Conservation (phyloP, 2,797 vertebrate species). For the Momotus momota region DNA sequence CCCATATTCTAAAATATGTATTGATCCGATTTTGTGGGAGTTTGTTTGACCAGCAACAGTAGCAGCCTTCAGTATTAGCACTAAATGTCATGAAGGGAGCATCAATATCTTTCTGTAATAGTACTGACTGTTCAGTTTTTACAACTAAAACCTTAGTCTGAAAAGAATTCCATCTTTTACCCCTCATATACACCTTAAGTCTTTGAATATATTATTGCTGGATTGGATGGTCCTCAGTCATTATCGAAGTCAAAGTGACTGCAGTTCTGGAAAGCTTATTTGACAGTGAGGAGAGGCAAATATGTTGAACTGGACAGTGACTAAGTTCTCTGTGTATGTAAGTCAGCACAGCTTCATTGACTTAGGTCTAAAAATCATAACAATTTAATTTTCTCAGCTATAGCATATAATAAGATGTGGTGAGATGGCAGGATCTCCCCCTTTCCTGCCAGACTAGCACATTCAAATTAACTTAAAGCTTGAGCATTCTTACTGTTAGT, state of each 20-base stretch:
- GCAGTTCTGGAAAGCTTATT: background rate
- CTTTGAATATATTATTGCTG: background rate
- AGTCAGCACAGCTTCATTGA: background rate
- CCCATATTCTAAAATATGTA: background rate
- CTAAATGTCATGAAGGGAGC: background rate
- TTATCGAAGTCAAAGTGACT: background rate
- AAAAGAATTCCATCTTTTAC: background rate
- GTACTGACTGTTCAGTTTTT: background rate
- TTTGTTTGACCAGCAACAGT: conserved; percentile 16
- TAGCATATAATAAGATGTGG: background rate
- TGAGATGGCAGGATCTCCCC: background rate
- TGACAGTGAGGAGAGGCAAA: background rate
- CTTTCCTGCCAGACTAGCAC: background rate
- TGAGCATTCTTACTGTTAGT: background rate
- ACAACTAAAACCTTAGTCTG: background rate
- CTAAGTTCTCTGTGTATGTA: background rate
- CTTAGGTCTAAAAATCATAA: background rate
- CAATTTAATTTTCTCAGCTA: background rate
- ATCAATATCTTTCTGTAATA: background rate
- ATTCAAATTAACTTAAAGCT: background rate
- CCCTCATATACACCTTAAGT: background rate
- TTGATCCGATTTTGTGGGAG: background rate
- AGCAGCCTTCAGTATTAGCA: background rate
- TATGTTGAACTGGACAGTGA: background rate
- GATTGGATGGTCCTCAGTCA: background rate